Percentiles rank a stretch among this genome's conserved stretches.
These are phyloP conservation scores for Scaptodrosophila lebanonensis DNA, from an alignment of 1,140 invertebrate species.

Conservation along the genomic window DNA sequence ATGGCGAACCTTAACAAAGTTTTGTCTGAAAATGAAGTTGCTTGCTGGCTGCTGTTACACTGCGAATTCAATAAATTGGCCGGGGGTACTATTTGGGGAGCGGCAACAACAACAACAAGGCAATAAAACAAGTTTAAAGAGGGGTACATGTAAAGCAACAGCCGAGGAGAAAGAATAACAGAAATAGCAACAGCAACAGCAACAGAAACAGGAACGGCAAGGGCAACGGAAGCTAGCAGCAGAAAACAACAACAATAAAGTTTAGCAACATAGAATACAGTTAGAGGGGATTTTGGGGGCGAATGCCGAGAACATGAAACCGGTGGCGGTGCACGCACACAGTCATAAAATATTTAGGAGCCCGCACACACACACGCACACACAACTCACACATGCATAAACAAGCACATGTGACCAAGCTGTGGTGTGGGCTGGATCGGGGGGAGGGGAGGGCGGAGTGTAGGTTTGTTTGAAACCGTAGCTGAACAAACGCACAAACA, in stretches of 20 bases:
- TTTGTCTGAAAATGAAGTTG: conserved; percentile 66
- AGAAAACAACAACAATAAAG: conserved; percentile 39
- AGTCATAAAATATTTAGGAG: conserved; percentile 43
- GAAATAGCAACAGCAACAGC: conserved; percentile 26
- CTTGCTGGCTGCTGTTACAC: conserved; percentile 42
- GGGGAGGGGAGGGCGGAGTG: no score
- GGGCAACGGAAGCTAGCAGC: conserved; percentile 6
- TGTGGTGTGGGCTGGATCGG: no score
- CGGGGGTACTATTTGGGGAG: conserved; percentile 30
- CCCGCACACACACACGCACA: conserved; percentile 5
- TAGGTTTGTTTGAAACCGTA: conserved; percentile 39
- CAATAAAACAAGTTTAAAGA: not conserved
- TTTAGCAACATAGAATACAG: no score
- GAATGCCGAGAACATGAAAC: conserved; percentile 32
- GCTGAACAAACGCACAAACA: conserved; percentile 26
- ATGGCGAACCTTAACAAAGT: conserved; percentile 67
- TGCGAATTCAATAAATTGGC: conserved; percentile 68
- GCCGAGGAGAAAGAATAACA: conserved; percentile 27
- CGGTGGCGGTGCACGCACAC: conserved; percentile 1
- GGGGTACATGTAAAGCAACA: conserved; percentile 12
- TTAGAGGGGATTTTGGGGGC: conserved; percentile 23
- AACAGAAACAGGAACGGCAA: not conserved
- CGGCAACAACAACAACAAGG: not conserved
- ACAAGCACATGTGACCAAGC: not conserved
- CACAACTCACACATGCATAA: not conserved